These are phyloP conservation scores for Nymphalis urticae DNA, from an alignment of 2,888 invertebrate genomes.

Conservation along the genomic window DNA sequence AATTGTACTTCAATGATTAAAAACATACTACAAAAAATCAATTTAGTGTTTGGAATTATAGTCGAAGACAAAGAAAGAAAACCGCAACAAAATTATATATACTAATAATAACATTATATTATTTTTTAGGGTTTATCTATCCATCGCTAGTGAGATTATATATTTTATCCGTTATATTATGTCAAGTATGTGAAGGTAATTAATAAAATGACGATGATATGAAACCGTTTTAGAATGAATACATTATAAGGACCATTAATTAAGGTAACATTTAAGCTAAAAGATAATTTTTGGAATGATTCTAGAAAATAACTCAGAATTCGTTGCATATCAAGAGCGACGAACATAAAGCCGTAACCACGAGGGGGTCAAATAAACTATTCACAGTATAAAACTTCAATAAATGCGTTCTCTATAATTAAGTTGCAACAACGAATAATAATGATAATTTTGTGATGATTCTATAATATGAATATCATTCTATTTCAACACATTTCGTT, in stretches of 20 bases:
- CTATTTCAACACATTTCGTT: constrained; percentile 8
- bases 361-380: constrained; percentile 9
- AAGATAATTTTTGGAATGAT: constrained; percentile 24
- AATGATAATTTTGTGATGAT: constrained; percentile 41
- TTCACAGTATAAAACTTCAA: constrained; percentile 32
- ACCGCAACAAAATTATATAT: not conserved
- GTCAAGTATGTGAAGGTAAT: too few relatives aligned
- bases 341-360: constrained; percentile 43
- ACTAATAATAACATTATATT: too few relatives aligned
- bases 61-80: not conserved
- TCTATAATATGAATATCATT: constrained; percentile 19
- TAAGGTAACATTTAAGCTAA: constrained; percentile 1
- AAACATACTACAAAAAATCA: constrained; percentile 9
- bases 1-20: constrained; percentile 53
- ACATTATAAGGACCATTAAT: constrained; percentile 12
- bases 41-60: not conserved
- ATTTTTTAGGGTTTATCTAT: too few relatives aligned
- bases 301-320: constrained; percentile 36
- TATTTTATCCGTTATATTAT: too few relatives aligned
- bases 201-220: not conserved
- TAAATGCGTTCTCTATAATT: constrained; percentile 36
- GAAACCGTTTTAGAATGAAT: not conserved
- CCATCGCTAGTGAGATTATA: too few relatives aligned
- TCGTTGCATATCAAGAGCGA: constrained; percentile 69
- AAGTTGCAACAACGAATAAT: constrained; percentile 49